Percentiles rank a stretch among this genome's conserved stretches.
These are phyloP conservation scores for Lota lota DNA, from an alignment of 2,113 vertebrate genomes.

Conservation along the genomic window DNA sequence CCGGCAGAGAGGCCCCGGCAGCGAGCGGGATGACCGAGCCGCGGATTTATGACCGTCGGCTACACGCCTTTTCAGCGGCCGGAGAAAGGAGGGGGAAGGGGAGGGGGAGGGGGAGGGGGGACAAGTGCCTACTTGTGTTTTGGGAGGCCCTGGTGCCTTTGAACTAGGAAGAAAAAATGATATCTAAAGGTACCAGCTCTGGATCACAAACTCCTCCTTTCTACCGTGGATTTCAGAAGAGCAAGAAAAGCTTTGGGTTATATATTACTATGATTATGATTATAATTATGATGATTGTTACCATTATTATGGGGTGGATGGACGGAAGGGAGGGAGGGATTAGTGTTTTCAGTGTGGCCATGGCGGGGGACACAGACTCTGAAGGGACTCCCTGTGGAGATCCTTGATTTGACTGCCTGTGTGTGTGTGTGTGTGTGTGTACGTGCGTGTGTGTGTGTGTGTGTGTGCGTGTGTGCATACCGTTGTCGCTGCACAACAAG, in stretches of 20 bases:
- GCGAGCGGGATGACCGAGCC: conserved; percentile 54
- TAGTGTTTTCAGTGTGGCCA: conserved; percentile 75
- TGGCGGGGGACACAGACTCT: conserved; percentile 80
- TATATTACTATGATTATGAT: conserved; percentile 51
- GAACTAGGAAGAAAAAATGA: conserved; percentile 76
- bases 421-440: conserved; percentile 63
- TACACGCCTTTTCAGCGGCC: conserved; percentile 58
- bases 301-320: conserved; percentile 78
- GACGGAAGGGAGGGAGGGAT: conserved; percentile 64
- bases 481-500: conserved; percentile 45
- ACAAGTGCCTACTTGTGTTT: conserved; percentile 73
- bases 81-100: conserved; percentile 64
- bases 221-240: conserved; percentile 70
- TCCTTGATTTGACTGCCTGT: conserved; percentile 69
- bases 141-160: conserved; percentile 77
- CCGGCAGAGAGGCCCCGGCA: conserved; percentile 33
- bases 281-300: too few species aligned
- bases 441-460: conserved; percentile 49
- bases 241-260: conserved; percentile 86
- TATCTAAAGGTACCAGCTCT: conserved; percentile 86
- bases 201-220: conserved; percentile 80
- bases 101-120: conserved; percentile 83
- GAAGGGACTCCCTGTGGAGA: conserved; percentile 72
- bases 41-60: conserved; percentile 75
- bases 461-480: conserved; percentile 12